Evolutionary conservation across 2,888 invertebrate genomes (phyloP).

Genomic region (Drosophila neonasuta): DNA sequence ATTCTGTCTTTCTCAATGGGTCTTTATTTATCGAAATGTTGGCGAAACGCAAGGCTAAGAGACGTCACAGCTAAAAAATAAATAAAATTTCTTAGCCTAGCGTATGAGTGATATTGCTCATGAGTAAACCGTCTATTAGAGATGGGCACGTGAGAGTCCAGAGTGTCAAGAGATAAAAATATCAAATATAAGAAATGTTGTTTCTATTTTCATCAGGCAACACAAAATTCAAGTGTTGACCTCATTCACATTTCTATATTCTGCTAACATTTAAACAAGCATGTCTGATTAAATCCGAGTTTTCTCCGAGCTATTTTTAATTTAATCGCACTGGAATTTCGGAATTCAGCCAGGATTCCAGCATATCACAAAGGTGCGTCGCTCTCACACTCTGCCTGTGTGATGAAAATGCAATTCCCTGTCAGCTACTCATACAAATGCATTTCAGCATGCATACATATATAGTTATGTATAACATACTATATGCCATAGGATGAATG

Average conservation of each 20-base stretch:
- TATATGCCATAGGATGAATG: slow-evolving; percentile 12
- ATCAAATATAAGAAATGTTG: too few species aligned
- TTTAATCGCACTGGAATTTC: slow-evolving; percentile 6
- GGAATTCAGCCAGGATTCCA: slow-evolving; percentile 8
- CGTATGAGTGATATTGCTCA: slow-evolving; percentile 64
- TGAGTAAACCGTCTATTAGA: slow-evolving; percentile 32
- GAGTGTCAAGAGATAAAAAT: not conserved
- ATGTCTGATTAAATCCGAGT: slow-evolving; percentile 1
- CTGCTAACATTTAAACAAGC: not conserved
- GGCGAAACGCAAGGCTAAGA: slow-evolving; percentile 63
- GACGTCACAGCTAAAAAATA: slow-evolving; percentile 55
- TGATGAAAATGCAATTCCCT: slow-evolving; percentile 45
- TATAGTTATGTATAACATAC: not conserved
- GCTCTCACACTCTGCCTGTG: not conserved
- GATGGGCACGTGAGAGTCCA: slow-evolving; percentile 51
- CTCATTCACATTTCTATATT: too few species aligned
- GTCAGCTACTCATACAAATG: slow-evolving; percentile 6
- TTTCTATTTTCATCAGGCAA: too few species aligned
- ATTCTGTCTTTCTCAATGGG: not conserved
- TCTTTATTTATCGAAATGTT: slow-evolving; percentile 26
- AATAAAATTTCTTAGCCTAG: slow-evolving; percentile 41
- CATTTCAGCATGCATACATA: not conserved
- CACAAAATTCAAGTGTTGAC: too few species aligned
- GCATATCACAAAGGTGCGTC: not conserved
- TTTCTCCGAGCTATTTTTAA: slow-evolving; percentile 11